Evolutionary conservation across 2,888 invertebrate genomes (phyloP).

Genomic region (Nezara viridula): DNA sequence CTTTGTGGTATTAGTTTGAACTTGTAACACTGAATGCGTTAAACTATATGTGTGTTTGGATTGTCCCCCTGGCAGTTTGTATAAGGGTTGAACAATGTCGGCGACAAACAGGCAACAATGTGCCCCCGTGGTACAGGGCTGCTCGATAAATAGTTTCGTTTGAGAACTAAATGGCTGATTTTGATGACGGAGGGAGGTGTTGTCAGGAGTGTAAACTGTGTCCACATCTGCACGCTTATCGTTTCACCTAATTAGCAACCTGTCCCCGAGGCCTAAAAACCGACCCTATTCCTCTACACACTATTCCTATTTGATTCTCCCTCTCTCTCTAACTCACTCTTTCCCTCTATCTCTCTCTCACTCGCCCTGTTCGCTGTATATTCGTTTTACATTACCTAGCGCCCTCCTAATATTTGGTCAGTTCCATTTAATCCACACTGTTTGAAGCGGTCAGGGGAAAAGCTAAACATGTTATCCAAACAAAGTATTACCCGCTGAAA

Average conservation of each 20-base stretch:
- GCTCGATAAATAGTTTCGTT: conserved; percentile 56
- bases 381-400: conserved; percentile 49
- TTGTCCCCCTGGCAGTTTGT: conserved; percentile 51
- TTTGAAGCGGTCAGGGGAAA: conserved; percentile 44
- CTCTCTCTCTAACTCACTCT: neutral
- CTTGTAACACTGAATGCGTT: conserved; percentile 58
- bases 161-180: conserved; percentile 53
- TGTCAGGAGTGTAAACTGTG: conserved; percentile 31
- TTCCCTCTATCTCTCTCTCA: neutral
- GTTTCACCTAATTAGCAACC: conserved; percentile 47
- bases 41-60: conserved; percentile 58
- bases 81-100: conserved; percentile 55
- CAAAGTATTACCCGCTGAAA: conserved; percentile 42
- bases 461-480: conserved; percentile 46
- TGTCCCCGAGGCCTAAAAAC: conserved; percentile 36
- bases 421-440: conserved; percentile 43
- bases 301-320: conserved; percentile 18
- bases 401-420: conserved; percentile 39
- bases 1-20: conserved; percentile 59
- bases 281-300: neutral
- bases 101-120: conserved; percentile 57
- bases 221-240: conserved; percentile 51
- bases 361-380: conserved; percentile 4
- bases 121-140: neutral
- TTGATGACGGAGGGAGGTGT: conserved; percentile 36